Percentiles rank a stretch among this genome's conserved stretches.
These are phyloP conservation scores for Apostichopus californicus DNA, from an alignment of 35 echinoderm and acorn worm species.

Conservation along the genomic window DNA sequence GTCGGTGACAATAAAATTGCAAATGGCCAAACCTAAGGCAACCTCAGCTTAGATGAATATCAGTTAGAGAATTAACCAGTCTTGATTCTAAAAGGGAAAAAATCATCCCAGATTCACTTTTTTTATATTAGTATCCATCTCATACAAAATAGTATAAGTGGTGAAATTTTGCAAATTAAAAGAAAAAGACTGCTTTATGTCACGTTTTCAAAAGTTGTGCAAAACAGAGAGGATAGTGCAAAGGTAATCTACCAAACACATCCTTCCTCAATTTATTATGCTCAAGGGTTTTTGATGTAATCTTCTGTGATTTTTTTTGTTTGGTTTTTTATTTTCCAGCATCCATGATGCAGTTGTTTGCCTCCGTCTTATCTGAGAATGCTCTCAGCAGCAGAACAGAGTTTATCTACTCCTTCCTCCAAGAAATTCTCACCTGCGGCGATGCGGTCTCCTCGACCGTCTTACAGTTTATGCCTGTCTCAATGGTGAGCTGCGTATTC, in stretches of 20 bases:
- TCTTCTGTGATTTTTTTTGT: background rate
- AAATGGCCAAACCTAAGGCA: too few species aligned
- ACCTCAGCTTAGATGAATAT: too few species aligned
- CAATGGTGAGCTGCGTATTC: slow-evolving; percentile 68
- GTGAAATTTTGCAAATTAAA: background rate
- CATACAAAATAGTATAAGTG: too few species aligned
- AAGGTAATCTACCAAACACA: background rate
- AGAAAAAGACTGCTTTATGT: background rate
- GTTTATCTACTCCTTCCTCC: slow-evolving; percentile 83
- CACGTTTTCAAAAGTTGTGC: background rate
- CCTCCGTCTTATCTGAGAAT: slow-evolving; percentile 68
- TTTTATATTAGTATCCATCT: too few species aligned
- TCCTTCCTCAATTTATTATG: background rate
- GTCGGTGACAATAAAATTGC: too few species aligned
- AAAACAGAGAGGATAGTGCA: background rate
- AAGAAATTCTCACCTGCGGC: slow-evolving; percentile 76
- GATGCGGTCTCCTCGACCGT: slow-evolving; percentile 72
- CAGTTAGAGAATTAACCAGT: too few species aligned
- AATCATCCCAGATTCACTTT: too few species aligned
- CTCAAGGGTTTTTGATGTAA: background rate
- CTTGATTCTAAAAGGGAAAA: too few species aligned
- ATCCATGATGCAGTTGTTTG: slow-evolving; percentile 81
- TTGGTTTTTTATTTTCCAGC: slow-evolving; percentile 26
- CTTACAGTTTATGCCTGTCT: slow-evolving; percentile 88
- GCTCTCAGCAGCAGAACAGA: slow-evolving; percentile 74